phyloP scores from a whole-genome alignment of 2,113 vertebrate genomes.

The Puntigrus tetrazona region DNA sequence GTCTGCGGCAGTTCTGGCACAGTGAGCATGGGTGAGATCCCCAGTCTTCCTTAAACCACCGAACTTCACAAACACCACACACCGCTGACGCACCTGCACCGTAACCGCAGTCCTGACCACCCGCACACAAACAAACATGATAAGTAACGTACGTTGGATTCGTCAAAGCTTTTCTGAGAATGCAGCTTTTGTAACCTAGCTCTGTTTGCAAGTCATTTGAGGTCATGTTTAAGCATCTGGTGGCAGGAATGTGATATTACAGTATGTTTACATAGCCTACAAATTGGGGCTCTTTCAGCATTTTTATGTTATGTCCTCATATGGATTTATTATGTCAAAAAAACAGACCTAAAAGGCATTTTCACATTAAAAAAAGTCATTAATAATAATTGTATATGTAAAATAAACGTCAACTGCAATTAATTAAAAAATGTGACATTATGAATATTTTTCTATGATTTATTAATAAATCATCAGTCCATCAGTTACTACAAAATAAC shows the following conservation, averaged over 20 bases:
- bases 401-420: neutral
- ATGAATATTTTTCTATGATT: no score
- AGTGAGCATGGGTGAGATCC: slow-evolving; percentile 77
- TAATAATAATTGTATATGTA: neutral
- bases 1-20: slow-evolving; percentile 77
- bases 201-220: slow-evolving; percentile 14
- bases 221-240: slow-evolving; percentile 8
- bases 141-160: slow-evolving; percentile 38
- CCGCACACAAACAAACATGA: slow-evolving; percentile 41
- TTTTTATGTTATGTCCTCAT: neutral
- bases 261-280: neutral
- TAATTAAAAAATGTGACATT: neutral
- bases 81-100: slow-evolving; percentile 69
- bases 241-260: neutral
- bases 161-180: neutral
- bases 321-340: neutral
- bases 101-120: slow-evolving; percentile 78
- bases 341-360: neutral
- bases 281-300: neutral
- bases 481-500: neutral
- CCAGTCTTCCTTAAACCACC: slow-evolving; percentile 80
- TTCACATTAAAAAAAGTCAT: neutral
- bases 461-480: neutral
- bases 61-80: slow-evolving; percentile 71
- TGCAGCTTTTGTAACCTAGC: neutral